Conservation (phyloP, 2,797 vertebrate genomes). For the Labeo calbasu region DNA sequence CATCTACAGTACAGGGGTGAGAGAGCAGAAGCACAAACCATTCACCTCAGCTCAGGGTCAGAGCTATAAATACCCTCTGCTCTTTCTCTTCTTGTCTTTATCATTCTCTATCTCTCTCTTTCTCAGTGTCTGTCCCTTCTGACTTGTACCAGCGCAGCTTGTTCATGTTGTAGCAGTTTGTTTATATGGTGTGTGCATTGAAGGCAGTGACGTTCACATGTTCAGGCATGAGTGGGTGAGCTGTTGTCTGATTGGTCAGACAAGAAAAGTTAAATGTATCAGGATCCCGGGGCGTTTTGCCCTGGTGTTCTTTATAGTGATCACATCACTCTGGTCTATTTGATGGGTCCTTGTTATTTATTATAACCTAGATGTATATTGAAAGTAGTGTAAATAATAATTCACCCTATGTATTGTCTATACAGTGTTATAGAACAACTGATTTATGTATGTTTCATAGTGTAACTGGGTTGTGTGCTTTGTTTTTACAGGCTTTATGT, state of each 20-base stretch:
- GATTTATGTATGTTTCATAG: neutral
- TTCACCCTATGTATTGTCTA: neutral
- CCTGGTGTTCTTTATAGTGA: neutral
- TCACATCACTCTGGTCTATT: neutral
- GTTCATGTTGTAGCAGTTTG: constrained; percentile 21
- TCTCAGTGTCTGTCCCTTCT: neutral
- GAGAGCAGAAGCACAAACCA: constrained; percentile 5
- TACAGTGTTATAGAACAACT: neutral
- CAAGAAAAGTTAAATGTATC: neutral
- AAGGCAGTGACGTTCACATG: neutral
- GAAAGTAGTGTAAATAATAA: too few species aligned
- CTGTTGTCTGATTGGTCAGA: constrained; percentile 9
- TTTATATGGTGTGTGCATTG: constrained; percentile 26
- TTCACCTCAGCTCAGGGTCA: constrained; percentile 38
- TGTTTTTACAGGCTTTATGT: neutral
- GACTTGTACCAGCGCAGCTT: neutral
- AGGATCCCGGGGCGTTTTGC: neutral
- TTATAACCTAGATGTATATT: too few species aligned
- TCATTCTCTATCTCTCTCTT: neutral
- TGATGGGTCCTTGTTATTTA: too few species aligned
- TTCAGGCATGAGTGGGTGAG: neutral
- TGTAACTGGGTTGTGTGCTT: neutral
- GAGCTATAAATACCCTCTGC: constrained; percentile 24
- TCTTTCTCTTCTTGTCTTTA: constrained; percentile 5
- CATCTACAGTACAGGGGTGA: neutral